Conservation (phyloP, 2,888 invertebrate species). For the Apotomis capreana region DNA sequence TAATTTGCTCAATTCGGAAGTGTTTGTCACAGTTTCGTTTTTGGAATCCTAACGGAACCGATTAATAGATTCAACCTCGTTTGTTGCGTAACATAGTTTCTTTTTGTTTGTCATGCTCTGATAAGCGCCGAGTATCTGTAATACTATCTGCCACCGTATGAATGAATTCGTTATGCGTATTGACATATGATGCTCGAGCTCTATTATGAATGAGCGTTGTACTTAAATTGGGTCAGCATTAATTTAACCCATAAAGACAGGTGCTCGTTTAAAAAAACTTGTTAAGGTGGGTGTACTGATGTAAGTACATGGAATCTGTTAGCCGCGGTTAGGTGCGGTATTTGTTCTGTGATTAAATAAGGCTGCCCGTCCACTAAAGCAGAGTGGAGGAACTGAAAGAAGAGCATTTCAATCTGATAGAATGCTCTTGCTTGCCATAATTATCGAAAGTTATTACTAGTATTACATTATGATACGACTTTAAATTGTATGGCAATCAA, state of each 20-base stretch:
- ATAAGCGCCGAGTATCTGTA: slow-evolving; percentile 27
- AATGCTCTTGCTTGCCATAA: too few species aligned
- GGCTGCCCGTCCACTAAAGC: too few species aligned
- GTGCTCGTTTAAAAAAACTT: neutral
- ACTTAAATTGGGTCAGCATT: neutral
- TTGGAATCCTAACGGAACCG: slow-evolving; percentile 35
- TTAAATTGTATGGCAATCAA: too few species aligned
- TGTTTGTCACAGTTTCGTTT: slow-evolving; percentile 37
- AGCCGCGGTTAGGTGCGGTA: too few species aligned
- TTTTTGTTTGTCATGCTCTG: slow-evolving; percentile 45
- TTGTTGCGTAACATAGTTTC: slow-evolving; percentile 44
- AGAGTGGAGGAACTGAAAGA: too few species aligned
- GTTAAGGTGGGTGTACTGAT: neutral
- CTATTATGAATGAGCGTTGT: neutral
- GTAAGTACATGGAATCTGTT: too few species aligned
- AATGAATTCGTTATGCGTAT: slow-evolving; percentile 29
- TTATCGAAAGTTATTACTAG: too few species aligned
- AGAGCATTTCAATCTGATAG: too few species aligned
- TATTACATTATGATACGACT: too few species aligned
- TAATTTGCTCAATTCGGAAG: slow-evolving; percentile 39
- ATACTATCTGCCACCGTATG: slow-evolving; percentile 27
- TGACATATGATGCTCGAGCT: slow-evolving; percentile 8
- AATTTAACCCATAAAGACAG: neutral
- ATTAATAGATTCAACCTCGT: slow-evolving; percentile 46
- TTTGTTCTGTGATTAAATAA: too few species aligned